phyloP scores from a whole-genome alignment of 2,888 invertebrate species.

The Tiphia femorata region DNA sequence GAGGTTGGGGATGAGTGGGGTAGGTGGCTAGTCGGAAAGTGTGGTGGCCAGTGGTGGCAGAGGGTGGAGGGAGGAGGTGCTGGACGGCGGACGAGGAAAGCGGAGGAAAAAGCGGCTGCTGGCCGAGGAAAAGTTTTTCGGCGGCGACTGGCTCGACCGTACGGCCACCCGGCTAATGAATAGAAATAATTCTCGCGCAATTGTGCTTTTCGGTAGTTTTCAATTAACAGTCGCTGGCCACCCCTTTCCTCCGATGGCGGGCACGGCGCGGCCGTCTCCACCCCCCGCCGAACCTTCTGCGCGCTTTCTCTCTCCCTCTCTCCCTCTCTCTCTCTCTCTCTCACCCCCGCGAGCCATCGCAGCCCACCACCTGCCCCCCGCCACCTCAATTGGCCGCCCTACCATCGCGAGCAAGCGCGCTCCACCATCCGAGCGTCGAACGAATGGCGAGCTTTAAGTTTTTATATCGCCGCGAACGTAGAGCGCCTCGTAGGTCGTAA shows the following conservation, averaged over 20 bases:
- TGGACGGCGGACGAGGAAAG: conserved; percentile 1
- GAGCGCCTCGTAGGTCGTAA: conserved; percentile 24
- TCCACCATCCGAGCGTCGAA: conserved; percentile 15
- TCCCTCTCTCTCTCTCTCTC: conserved; percentile 30
- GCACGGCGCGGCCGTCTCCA: conserved; percentile 14
- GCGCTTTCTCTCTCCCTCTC: conserved; percentile 12
- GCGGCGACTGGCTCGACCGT: conserved; percentile 42
- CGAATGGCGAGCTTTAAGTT: conserved; percentile 51
- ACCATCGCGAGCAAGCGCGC: conserved; percentile 14
- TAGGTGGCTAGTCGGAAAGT: conserved; percentile 25
- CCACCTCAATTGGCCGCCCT: conserved; percentile 29
- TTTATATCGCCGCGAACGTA: conserved; percentile 41
- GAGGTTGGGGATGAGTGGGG: no score
- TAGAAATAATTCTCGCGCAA: conserved; percentile 66
- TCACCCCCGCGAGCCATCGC: no score
- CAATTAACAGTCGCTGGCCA: conserved; percentile 55
- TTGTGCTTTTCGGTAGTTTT: conserved; percentile 65
- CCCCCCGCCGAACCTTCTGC: conserved; percentile 33
- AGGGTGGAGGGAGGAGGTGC: conserved; percentile 17
- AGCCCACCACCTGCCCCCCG: no score
- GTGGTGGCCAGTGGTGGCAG: conserved; percentile 19
- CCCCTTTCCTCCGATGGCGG: conserved; percentile 3
- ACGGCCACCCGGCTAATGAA: conserved; percentile 64
- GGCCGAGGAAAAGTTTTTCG: conserved; percentile 51
- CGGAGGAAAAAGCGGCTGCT: conserved; percentile 20